Base-by-base conservation (phyloP, 2,888 invertebrate genomes). In the Oscheius sp. region DNA sequence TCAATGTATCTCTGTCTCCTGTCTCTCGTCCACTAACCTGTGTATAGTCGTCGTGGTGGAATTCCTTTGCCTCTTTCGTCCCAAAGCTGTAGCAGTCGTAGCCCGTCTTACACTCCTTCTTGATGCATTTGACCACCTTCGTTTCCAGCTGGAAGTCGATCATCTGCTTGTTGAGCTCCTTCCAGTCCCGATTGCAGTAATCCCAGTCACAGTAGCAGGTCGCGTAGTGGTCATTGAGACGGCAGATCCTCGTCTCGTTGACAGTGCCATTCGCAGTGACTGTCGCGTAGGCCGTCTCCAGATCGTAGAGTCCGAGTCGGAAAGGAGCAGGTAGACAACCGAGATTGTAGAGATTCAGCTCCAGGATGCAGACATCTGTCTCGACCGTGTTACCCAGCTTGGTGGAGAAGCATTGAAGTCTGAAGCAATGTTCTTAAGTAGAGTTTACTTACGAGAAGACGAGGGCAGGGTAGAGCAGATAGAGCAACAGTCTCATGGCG, bases 311-410 rank as follows among this genome's bases (percentile, higher is more conserved):
- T 7, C 21, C 51, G 32, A 5, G 32, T 11, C 37, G 37, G 35
- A 1, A 3, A 42, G 42, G 42, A 42, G 53, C 32, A 7, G n/a
- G 21, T 1, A 68, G 68, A 68, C 68, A 68, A n/a, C 55, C 55
- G 53, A 68, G 35, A 21, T 68, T 68, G 55, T 35, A 68, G 55
- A 55, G 55, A 55, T 68, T 68, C 37, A 68, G 35, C 55, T 68
- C 68, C 42, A 68, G 7, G 11, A 13, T 21, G 21, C 68, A 68
- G 4, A 55, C 21, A 1, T 32, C 37, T 2, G 21, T 13, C 37
- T 55, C 53, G 42, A 55, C 53, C 2, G 13, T 55, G 1, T 13
- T 32, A 9, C 33, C n/a, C 13, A 21, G 2, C 10, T 37, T 29
- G 21, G 68, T 53, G 42, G 55, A 55, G 68, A 68, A 68, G n/a